Evolutionary conservation across 2,797 vertebrate genomes (phyloP).

Genomic region (Calcarius lapponicus): DNA sequence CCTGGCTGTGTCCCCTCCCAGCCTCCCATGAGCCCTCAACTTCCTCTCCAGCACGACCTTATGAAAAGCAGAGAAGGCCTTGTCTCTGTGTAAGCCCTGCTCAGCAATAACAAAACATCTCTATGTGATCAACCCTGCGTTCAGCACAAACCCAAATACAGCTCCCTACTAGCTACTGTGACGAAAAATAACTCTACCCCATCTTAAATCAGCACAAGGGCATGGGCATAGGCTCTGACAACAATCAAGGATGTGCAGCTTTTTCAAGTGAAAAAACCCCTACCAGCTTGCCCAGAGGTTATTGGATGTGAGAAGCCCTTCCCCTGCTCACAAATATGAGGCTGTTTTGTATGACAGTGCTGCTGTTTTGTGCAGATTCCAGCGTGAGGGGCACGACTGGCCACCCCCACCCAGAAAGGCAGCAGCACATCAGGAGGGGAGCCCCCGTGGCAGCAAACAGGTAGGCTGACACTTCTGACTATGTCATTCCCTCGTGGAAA

Average conservation of each 20-base stretch:
- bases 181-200: background rate
- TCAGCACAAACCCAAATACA: background rate
- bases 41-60: fast-evolving
- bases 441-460: fast-evolving
- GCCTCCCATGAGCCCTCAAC: fast-evolving
- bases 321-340: fast-evolving
- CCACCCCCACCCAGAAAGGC: fast-evolving
- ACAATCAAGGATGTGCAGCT: background rate
- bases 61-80: background rate
- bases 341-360: background rate
- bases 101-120: background rate
- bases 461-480: background rate
- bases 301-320: background rate
- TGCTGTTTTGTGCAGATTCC: background rate
- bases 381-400: background rate
- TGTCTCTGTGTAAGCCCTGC: background rate
- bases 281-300: background rate
- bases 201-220: background rate
- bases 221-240: background rate
- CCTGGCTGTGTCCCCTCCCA: background rate
- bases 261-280: background rate
- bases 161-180: background rate
- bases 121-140: fast-evolving
- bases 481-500: fast-evolving
- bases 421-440: background rate